Conservation (phyloP, 2,888 invertebrate species). For the Rhingia campestris region DNA sequence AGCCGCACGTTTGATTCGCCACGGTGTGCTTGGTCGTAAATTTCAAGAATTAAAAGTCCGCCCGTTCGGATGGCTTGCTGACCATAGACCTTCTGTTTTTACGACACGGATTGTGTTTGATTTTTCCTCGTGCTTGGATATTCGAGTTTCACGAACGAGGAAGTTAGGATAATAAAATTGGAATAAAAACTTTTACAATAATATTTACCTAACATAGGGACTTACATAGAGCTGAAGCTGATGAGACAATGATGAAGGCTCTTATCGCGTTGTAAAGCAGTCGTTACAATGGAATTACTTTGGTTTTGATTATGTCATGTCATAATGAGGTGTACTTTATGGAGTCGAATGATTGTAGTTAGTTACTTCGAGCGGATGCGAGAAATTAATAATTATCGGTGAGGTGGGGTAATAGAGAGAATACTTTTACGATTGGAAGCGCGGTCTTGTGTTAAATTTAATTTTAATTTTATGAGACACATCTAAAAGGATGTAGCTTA, state of each 20-base stretch:
- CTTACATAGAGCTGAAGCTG: conserved; percentile 29
- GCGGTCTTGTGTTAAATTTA: neutral
- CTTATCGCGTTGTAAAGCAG: conserved; percentile 57
- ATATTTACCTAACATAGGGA: conserved; percentile 32
- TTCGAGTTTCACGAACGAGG: conserved; percentile 5
- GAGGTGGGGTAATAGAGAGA: conserved; percentile 53
- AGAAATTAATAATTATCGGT: conserved; percentile 29
- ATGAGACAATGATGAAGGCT: conserved; percentile 28
- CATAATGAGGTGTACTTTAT: conserved; percentile 48
- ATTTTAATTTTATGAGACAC: too few relatives aligned
- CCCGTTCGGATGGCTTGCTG: conserved; percentile 31
- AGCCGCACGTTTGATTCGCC: conserved; percentile 24
- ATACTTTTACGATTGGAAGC: conserved; percentile 39
- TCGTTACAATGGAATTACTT: conserved; percentile 38
- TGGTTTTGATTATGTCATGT: conserved; percentile 25
- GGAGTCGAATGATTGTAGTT: conserved; percentile 28
- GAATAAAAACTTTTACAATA: conserved; percentile 46
- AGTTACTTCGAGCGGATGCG: conserved; percentile 33
- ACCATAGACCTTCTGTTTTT: conserved; percentile 44
- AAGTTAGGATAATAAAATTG: conserved; percentile 25
- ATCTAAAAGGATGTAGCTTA: too few relatives aligned
- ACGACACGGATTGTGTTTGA: conserved; percentile 36
- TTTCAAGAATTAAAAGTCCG: conserved; percentile 56
- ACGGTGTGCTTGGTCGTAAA: conserved; percentile 27
- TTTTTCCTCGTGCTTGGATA: conserved; percentile 7